Base-by-base conservation (phyloP, 2,113 vertebrate species). In the Oceanites oceanicus region DNA sequence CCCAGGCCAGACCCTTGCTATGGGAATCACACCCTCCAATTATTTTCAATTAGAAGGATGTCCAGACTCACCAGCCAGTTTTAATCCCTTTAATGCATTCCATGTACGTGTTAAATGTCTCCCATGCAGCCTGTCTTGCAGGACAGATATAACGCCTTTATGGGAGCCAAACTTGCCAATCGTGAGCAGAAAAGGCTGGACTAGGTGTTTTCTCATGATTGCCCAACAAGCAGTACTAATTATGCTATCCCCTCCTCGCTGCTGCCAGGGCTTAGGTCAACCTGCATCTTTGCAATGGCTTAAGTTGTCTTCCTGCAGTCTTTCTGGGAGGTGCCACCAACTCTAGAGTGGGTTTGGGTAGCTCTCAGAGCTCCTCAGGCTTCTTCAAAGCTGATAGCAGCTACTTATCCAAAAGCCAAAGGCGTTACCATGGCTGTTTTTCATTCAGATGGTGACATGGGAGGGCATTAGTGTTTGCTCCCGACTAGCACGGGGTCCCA, bases 401-500 rank as follows among this genome's bases (percentile, higher is more conserved):
- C 40, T 61, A 26, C 52, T 74, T 36, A 36, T 34, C 11, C 34
- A 30, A 65, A 30, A 61, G n/a, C 18, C 26, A 58, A 36, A 83
- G 21, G 22, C 1, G 0, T 44, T 38, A 4, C 9, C 15, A 2
- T 38, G 45, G 36, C 45, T 88, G 29, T 4, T 81, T 81, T 81
- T 67, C 45, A 55, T 47, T 62, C 40, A 26, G 13, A 44, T 0
- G 44, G 25, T 9, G 74, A 34, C 42, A 50, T 0, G 4, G 44
- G 21, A 90, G 32, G n/a, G 13, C 17, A 53, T 30, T 29, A 30
- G 44, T 13, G 16, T 34, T 87, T 27, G 10, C 20, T 17, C 25
- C 44, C 3, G 2, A 29, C 29, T 23, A 40, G 40, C 36, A 40
- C 1, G 0, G n/a, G 2, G 1, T 22, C 34, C 32, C 29, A 70